Evolutionary conservation across 1,140 invertebrate genomes (phyloP).

Genomic region (Latrodectus geometricus): DNA sequence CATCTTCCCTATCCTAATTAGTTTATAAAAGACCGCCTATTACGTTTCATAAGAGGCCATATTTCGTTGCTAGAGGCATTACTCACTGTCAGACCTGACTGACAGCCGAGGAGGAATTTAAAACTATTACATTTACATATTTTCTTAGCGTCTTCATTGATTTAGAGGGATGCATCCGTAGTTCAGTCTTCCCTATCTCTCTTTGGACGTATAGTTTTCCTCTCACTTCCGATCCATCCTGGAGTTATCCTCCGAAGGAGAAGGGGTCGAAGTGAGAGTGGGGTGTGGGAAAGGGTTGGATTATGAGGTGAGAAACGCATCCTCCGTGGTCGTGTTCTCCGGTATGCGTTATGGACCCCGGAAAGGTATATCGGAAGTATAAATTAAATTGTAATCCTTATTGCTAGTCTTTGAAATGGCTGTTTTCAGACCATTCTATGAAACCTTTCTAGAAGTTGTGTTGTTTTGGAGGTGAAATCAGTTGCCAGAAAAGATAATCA

Average conservation of each 20-base stretch:
- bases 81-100: constrained; percentile 54
- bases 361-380: too few species aligned
- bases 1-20: constrained; percentile 28
- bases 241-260: constrained; percentile 1
- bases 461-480: too few species aligned
- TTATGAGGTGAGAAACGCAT: background rate
- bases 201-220: background rate
- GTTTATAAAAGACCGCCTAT: constrained; percentile 56
- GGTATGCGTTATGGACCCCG: background rate
- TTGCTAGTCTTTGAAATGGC: too few species aligned
- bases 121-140: constrained; percentile 61
- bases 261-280: background rate
- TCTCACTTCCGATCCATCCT: constrained; percentile 3
- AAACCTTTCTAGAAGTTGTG: too few species aligned
- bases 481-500: too few species aligned
- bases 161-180: constrained; percentile 25
- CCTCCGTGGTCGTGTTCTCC: background rate
- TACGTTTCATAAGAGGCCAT: constrained; percentile 53
- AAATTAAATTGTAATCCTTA: too few species aligned
- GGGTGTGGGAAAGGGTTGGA: constrained; percentile 12
- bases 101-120: constrained; percentile 58
- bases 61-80: constrained; percentile 46
- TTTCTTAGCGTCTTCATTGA: constrained; percentile 56
- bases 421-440: too few species aligned
- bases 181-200: background rate